These are phyloP conservation scores for Escarpia spicata DNA, from an alignment of 2,888 invertebrate genomes.

Conservation along the genomic window DNA sequence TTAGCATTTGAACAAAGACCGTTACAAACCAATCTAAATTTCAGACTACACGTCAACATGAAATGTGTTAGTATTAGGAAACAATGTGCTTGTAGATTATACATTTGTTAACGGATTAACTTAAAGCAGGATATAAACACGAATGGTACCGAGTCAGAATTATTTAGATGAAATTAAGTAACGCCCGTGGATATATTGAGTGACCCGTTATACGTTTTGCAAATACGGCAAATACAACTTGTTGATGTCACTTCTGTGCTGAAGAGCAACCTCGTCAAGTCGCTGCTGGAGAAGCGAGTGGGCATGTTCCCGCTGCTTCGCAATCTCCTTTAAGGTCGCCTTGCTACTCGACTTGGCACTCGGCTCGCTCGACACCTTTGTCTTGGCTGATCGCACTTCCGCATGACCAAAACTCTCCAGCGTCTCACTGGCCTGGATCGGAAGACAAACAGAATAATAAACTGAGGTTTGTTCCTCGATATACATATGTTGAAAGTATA, in stretches of 20 bases:
- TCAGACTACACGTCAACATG: neutral
- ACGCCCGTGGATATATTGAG: neutral
- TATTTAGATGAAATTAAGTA: neutral
- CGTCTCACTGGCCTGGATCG: constrained; percentile 51
- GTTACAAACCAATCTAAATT: neutral
- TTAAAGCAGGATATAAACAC: neutral
- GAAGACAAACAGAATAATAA: neutral
- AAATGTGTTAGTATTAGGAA: neutral
- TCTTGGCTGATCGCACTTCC: constrained; percentile 46
- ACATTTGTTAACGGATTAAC: neutral
- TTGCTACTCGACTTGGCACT: constrained; percentile 49
- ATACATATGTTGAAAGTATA: no score
- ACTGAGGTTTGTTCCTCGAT: neutral
- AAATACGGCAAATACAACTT: constrained; percentile 58
- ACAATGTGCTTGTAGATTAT: neutral
- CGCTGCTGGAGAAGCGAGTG: constrained; percentile 55
- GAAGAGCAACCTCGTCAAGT: constrained; percentile 47
- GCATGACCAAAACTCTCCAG: constrained; percentile 49
- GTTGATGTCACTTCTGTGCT: constrained; percentile 50
- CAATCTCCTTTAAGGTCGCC: constrained; percentile 47
- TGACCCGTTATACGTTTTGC: constrained; percentile 22
- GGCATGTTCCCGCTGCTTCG: constrained; percentile 57
- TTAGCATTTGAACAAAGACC: neutral
- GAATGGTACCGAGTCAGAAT: neutral
- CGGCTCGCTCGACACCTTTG: constrained; percentile 53